These are phyloP conservation scores for Apeira syringaria DNA, from an alignment of 2,888 invertebrate genomes.

Conservation along the genomic window DNA sequence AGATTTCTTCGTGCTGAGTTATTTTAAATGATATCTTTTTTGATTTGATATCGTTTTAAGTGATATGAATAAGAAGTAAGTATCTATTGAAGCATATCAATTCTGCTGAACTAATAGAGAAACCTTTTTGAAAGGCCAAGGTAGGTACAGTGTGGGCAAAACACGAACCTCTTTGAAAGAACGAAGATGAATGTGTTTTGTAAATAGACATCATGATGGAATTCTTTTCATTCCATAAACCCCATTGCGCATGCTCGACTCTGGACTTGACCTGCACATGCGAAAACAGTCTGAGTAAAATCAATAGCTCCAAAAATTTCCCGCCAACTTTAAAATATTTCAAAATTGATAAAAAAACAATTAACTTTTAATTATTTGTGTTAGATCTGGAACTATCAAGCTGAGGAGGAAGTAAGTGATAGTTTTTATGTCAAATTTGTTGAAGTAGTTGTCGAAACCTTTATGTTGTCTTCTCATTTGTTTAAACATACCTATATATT, in stretches of 20 bases:
- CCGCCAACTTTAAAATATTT: constrained; percentile 31
- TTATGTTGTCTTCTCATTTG: no score
- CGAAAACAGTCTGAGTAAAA: constrained; percentile 23
- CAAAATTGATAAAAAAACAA: background rate
- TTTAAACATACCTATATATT: no score
- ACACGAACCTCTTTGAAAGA: constrained; percentile 20
- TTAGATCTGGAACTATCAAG: constrained; percentile 19
- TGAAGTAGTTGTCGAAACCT: no score
- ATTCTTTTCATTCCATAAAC: constrained; percentile 22
- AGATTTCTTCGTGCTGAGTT: no score
- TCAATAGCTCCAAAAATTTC: constrained; percentile 42
- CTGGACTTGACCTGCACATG: constrained; percentile 29
- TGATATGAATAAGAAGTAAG: no score
- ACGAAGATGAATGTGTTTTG: constrained; percentile 29
- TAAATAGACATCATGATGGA: constrained; percentile 33
- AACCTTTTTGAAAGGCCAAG: constrained; percentile 10
- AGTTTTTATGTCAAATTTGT: background rate
- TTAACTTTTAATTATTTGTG: constrained; percentile 9
- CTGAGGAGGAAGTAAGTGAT: constrained; percentile 17
- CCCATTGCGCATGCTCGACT: constrained; percentile 38
- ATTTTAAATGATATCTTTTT: no score
- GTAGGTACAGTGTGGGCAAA: constrained; percentile 6
- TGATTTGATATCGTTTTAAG: no score
- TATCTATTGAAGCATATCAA: no score
- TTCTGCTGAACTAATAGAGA: constrained; percentile 3